Evolutionary conservation across 2,113 vertebrate genomes (phyloP), one percentile per base, ranked within the genome.

Genomic region (Porphyrio hochstetteri): DNA sequence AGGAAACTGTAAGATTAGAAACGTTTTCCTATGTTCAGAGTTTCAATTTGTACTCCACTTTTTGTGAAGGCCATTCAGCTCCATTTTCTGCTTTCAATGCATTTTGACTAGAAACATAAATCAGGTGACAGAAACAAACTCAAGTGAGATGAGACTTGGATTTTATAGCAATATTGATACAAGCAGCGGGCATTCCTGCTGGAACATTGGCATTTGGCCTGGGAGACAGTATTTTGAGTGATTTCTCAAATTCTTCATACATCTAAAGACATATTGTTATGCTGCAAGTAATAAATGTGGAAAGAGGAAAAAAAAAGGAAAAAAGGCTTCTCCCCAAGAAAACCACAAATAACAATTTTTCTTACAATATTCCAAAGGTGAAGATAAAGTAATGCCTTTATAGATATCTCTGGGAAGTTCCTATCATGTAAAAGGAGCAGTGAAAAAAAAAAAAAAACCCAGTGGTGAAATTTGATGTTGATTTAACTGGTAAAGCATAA

Each of bases 101-200:
- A 63, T 90, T 93, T 90, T 88, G 67, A 91, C 71, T 72, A 40
- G 70, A 68, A 84, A 82, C 40, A 92, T 91, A 95, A 88, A 92
- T 90, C 87, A 95, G 67, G 38, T 90, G 90, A 96, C 63, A 82
- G 86, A 95, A 88, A 90, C 42, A 95, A 95, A 82, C 14, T 69
- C 70, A 79, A 59, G 44, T 27, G n/a, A 93, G 50, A 50, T 38
- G 78, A 71, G 67, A 69, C 71, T 89, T 86, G 46, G 67, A 77
- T 91, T 92, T 94, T 94, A 79, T 21, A 88, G 65, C 77, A 93
- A 70, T 74, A 87, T 76, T 95, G 78, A 80, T 85, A 95, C 92
- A 92, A 94, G 46, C 63, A 80, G 50, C 29, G 75, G 78, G n/a
- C 70, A 94, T 80, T 87, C 64, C 72, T 82, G 65, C 7, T 0